Percentiles rank a stretch among this genome's conserved stretches.
These are phyloP conservation scores for Marmota monax DNA, from an alignment of 2,113 vertebrate genomes.

Conservation along the genomic window DNA sequence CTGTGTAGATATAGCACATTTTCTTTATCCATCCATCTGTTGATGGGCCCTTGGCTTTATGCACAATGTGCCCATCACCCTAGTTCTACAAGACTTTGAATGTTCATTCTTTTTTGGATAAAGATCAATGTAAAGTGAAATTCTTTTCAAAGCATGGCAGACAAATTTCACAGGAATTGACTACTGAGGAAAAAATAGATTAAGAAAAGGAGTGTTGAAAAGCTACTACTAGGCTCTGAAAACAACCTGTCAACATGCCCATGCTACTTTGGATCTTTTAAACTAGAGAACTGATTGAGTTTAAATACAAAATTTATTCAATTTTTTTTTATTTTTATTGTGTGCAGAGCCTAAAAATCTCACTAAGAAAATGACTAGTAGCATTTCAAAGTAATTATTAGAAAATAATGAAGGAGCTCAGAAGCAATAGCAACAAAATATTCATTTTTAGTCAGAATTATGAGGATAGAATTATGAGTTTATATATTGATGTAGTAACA, in stretches of 20 bases:
- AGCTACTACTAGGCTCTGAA: not conserved
- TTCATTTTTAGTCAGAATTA: conserved; percentile 87
- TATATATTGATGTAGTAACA: conserved; percentile 78
- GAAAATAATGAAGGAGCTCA: conserved; percentile 93
- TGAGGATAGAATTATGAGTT: conserved; percentile 84
- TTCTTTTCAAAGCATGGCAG: conserved; percentile 17
- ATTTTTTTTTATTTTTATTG: conserved; percentile 26
- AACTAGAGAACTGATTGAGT: conserved; percentile 27
- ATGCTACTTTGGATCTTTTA: not conserved
- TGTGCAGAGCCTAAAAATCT: conserved; percentile 51
- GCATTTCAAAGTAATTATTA: conserved; percentile 91
- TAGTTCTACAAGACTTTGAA: conserved; percentile 12
- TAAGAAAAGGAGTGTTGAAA: not conserved
- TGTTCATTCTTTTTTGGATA: not conserved
- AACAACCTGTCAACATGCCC: not conserved
- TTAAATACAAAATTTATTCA: conserved; percentile 15
- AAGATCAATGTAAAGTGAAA: conserved; percentile 14
- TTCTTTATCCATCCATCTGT: too few relatives aligned
- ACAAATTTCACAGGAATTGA: not conserved
- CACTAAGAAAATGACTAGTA: conserved; percentile 79
- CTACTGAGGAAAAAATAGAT: conserved; percentile 36
- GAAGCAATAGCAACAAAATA: conserved; percentile 91
- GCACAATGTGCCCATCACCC: not conserved
- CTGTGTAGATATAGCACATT: too few relatives aligned
- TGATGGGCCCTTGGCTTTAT: not conserved